Evolutionary conservation across 2,113 vertebrate genomes (phyloP), one percentile per base, ranked within the genome.

Genomic region (Hoplias malabaricus): DNA sequence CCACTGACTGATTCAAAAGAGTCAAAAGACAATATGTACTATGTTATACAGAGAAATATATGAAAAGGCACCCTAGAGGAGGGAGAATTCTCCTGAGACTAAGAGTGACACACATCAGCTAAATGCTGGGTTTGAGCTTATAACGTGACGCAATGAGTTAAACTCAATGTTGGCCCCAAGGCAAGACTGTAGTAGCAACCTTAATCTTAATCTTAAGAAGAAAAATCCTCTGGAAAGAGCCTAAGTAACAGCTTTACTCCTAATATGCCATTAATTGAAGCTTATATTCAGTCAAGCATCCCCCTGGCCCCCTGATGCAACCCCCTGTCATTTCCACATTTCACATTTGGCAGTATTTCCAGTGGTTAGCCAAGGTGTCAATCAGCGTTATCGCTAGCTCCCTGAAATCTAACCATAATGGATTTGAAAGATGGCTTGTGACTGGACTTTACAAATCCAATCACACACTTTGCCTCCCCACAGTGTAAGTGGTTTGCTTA

Each of bases 241-340:
- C 31, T 10, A 63, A 63, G 33, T 9, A 33, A 2, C 31, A 36
- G 59, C 33, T 36, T 63, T 63, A 33, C 33, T 19, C 59, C 23
- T 53, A 9, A 23, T 21, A 21, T 19, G n/a, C 21, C 8, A 23
- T 53, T 53, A 53, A 53, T 53, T 53, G 21, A 53, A 53, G 48
- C 48, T 70, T 57, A 69, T 65, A 70, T 54, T 25, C 31, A 69
- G 78, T 68, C 42, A 69, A 38, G 36, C 79, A 34, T 74, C 40
- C 31, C 34, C 31, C 31, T 21, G 59, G 59, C 34, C 34, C 31
- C 19, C 34, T 63, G 59, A 63, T 63, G 59, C 59, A 63, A 63
- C 34, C 21, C 59, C 10, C 33, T 63, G 59, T 63, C 59, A 36
- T 36, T 53, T 53, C 48, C 48, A 48, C 43, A 48, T 48, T 48